phyloP scores from a whole-genome alignment of 1,140 invertebrate species.

The Melanaphis sacchari region DNA sequence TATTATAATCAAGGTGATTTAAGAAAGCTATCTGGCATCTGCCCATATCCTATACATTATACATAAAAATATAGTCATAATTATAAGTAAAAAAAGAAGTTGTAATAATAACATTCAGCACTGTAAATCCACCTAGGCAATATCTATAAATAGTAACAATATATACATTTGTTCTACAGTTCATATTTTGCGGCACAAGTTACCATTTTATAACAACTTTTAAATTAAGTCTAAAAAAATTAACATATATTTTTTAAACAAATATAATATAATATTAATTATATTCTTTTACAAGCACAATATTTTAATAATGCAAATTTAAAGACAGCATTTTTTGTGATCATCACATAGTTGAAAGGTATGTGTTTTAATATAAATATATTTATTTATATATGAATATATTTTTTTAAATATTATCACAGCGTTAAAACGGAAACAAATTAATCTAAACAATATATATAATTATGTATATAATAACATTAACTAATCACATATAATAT shows the following conservation, averaged over 20 bases:
- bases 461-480: constrained; percentile 20
- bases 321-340: constrained; percentile 3
- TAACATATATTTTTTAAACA: constrained; percentile 30
- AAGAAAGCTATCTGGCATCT: too few relatives aligned
- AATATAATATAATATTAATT: constrained; percentile 29
- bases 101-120: constrained; percentile 33
- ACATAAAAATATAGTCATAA: neutral
- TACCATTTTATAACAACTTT: constrained; percentile 27
- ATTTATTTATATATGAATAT: constrained; percentile 39
- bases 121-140: neutral
- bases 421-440: constrained; percentile 50
- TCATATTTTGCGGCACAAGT: constrained; percentile 21
- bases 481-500: constrained; percentile 35
- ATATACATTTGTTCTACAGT: constrained; percentile 34
- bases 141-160: neutral
- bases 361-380: constrained; percentile 32
- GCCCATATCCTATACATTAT: neutral
- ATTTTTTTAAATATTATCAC: constrained; percentile 37
- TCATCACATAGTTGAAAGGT: neutral
- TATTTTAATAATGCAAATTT: constrained; percentile 40
- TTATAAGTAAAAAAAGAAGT: neutral
- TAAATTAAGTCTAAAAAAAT: constrained; percentile 40
- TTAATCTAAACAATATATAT: constrained; percentile 44
- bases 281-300: constrained; percentile 38
- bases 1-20: too few relatives aligned